Percentiles rank a stretch among this genome's conserved stretches.
Evolutionary conservation across 2,888 invertebrate species (phyloP).

Genomic region (Drosophila fungiperda): DNA sequence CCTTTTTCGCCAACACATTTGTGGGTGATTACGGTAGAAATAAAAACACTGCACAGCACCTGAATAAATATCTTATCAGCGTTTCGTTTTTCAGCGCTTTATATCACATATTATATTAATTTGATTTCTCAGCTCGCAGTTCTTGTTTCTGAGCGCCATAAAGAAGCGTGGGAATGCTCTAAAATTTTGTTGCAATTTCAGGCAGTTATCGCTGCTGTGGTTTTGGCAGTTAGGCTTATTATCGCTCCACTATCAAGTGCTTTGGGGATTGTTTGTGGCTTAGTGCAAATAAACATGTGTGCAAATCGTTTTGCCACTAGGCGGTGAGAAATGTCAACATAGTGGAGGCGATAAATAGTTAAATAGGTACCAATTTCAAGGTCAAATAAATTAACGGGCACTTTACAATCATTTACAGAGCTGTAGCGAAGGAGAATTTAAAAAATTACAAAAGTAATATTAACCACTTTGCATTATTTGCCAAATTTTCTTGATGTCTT

Average conservation of each 20-base stretch:
- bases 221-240: conserved; percentile 39
- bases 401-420: not conserved
- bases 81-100: conserved; percentile 65
- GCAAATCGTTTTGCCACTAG: conserved; percentile 54
- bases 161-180: conserved; percentile 74
- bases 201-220: conserved; percentile 24
- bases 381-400: conserved; percentile 23
- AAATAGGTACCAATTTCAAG: conserved; percentile 30
- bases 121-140: conserved; percentile 57
- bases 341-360: conserved; percentile 29
- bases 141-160: conserved; percentile 42
- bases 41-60: conserved; percentile 59
- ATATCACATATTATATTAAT: conserved; percentile 64
- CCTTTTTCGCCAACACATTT: conserved; percentile 71
- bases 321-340: conserved; percentile 72
- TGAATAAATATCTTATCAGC: conserved; percentile 78
- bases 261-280: conserved; percentile 49
- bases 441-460: not conserved
- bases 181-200: conserved; percentile 52
- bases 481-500: not conserved
- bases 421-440: not conserved
- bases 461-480: not conserved
- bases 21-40: conserved; percentile 70
- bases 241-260: conserved; percentile 68
- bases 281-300: conserved; percentile 44